A percentile compares a stretch with the other conserved stretches of the same genome.
phyloP scores from a whole-genome alignment of 1,140 invertebrate species.

The Neomicropteryx cornuta region DNA sequence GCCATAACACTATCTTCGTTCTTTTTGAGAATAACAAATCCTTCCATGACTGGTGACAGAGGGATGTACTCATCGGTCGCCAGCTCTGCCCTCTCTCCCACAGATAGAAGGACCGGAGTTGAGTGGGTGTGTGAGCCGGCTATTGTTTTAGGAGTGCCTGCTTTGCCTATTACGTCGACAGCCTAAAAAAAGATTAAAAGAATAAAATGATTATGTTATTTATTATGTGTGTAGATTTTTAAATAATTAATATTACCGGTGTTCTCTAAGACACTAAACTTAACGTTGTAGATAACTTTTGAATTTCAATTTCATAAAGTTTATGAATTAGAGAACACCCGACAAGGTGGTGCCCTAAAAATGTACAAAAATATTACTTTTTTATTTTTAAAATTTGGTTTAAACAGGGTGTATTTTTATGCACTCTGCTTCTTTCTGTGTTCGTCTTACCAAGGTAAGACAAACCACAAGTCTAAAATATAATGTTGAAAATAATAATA shows the following conservation, averaged over 20 bases:
- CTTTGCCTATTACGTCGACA: slow-evolving; percentile 98
- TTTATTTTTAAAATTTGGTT: too few relatives aligned
- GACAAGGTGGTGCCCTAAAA: too few relatives aligned
- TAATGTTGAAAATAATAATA: too few relatives aligned
- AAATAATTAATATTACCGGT: slow-evolving; percentile 2
- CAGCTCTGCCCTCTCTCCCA: slow-evolving; percentile 95
- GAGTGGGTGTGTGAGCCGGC: slow-evolving; percentile 99
- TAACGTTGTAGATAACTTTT: too few relatives aligned
- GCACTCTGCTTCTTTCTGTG: too few relatives aligned
- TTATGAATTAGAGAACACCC: too few relatives aligned
- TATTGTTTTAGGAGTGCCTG: slow-evolving; percentile 98
- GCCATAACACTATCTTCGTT: slow-evolving; percentile 50
- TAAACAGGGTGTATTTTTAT: too few relatives aligned
- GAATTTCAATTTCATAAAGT: too few relatives aligned
- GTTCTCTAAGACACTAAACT: neutral
- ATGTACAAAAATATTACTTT: too few relatives aligned
- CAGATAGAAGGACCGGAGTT: slow-evolving; percentile 92
- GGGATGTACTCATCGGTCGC: slow-evolving; percentile 97
- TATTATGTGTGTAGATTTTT: neutral
- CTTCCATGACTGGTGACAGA: slow-evolving; percentile 95
- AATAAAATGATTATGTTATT: too few relatives aligned
- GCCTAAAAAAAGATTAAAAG: slow-evolving; percentile 48
- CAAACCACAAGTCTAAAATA: too few relatives aligned
- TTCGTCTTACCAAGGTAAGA: too few relatives aligned
- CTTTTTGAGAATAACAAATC: slow-evolving; percentile 97